These are phyloP conservation scores for Pristionchus exspectatus DNA, from an alignment of 2,888 invertebrate genomes.

Conservation along the genomic window DNA sequence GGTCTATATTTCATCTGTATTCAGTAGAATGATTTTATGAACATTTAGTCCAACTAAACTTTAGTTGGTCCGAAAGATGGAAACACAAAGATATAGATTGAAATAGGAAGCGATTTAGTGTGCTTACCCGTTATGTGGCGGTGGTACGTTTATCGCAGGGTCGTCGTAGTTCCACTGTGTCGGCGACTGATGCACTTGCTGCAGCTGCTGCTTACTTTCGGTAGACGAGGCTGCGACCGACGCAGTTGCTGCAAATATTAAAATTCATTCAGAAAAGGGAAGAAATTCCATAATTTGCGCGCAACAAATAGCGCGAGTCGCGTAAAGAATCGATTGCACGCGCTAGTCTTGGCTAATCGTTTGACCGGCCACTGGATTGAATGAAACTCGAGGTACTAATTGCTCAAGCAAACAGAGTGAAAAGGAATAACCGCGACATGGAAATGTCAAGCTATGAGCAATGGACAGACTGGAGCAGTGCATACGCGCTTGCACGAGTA, in stretches of 20 bases:
- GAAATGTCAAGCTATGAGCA: neutral
- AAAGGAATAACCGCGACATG: neutral
- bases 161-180: neutral
- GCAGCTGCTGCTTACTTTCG: slow-evolving; percentile 25
- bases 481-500: neutral
- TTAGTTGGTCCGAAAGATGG: too few species aligned
- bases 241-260: neutral
- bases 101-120: neutral
- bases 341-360: neutral
- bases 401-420: neutral
- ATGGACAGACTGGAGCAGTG: neutral
- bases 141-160: neutral
- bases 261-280: neutral
- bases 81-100: too few species aligned
- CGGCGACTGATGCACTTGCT: neutral
- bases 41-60: too few species aligned
- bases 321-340: neutral
- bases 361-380: neutral
- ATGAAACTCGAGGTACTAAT: neutral
- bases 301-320: neutral
- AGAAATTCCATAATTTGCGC: neutral
- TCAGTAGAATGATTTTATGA: too few species aligned
- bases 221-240: neutral
- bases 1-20: neutral
- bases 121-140: neutral